phyloP scores from a whole-genome alignment of 2,797 vertebrate species.

The Sebastes trivittatus region DNA sequence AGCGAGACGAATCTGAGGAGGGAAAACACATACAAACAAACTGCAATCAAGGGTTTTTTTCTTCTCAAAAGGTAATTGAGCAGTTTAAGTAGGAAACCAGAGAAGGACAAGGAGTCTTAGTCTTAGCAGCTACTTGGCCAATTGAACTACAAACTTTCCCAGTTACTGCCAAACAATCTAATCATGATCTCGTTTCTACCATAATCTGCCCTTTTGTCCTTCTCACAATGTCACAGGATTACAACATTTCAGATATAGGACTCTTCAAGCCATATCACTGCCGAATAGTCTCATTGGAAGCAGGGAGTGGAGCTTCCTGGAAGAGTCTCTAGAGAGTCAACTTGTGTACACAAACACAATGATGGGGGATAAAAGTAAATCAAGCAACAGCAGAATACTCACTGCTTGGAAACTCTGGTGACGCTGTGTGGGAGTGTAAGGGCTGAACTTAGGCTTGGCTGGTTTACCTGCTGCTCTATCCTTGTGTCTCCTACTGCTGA shows the following conservation, averaged over 20 bases:
- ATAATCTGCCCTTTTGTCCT: not conserved
- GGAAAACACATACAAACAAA: constrained; percentile 29
- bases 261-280: not conserved
- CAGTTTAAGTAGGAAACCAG: not conserved
- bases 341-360: constrained; percentile 28
- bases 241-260: not conserved
- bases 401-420: constrained; percentile 89
- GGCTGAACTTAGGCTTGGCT: constrained; percentile 97
- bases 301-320: constrained; percentile 36
- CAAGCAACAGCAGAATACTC: constrained; percentile 69
- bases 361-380: constrained; percentile 25
- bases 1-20: constrained; percentile 86
- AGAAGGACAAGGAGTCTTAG: not conserved
- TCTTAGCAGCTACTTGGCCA: not conserved
- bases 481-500: constrained; percentile 99
- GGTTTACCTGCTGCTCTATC: constrained; percentile 97
- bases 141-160: not conserved
- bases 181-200: not conserved
- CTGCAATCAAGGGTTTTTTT: not conserved
- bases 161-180: constrained; percentile 10
- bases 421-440: constrained; percentile 90
- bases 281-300: constrained; percentile 2
- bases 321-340: constrained; percentile 20
- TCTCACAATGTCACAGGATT: not conserved
- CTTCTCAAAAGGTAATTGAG: not conserved